A percentile compares a stretch with the other conserved stretches of the same genome.
Evolutionary conservation across 2,113 vertebrate genomes (phyloP).

Genomic region (Centropus unirufus): DNA sequence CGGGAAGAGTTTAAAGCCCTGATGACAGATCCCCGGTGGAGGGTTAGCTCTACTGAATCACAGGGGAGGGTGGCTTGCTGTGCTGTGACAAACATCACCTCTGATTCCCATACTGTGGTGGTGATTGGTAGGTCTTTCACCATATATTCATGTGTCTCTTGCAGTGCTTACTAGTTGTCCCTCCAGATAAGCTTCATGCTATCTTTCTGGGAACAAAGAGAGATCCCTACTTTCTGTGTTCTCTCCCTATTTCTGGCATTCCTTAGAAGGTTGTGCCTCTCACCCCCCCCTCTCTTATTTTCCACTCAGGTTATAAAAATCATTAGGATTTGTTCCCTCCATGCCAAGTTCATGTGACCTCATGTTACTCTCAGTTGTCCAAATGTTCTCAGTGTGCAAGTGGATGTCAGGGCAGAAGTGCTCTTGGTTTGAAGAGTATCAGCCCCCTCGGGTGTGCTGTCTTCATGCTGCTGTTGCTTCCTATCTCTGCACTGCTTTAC

Average conservation of each 20-base stretch:
- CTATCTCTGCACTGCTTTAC: neutral
- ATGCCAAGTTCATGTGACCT: neutral
- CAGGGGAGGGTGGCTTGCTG: neutral
- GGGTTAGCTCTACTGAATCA: neutral
- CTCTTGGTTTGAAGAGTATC: neutral
- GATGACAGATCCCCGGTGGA: neutral
- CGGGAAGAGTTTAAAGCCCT: neutral
- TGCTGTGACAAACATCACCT: neutral
- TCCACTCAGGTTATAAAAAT: neutral
- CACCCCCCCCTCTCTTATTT: neutral
- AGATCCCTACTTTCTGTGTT: neutral
- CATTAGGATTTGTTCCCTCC: neutral
- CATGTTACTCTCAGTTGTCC: neutral
- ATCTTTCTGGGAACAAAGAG: neutral
- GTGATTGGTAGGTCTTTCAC: neutral
- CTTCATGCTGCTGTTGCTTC: neutral
- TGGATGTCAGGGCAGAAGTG: neutral
- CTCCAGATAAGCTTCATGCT: neutral
- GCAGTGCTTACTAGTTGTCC: neutral
- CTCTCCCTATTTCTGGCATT: neutral
- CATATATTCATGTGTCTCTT: neutral
- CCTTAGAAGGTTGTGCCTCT: neutral
- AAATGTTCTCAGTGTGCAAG: neutral
- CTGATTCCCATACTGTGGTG: neutral
- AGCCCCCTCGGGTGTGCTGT: neutral